Evolutionary conservation across 2,797 vertebrate genomes (phyloP).

Genomic region (Hypotaenidia okinawae): DNA sequence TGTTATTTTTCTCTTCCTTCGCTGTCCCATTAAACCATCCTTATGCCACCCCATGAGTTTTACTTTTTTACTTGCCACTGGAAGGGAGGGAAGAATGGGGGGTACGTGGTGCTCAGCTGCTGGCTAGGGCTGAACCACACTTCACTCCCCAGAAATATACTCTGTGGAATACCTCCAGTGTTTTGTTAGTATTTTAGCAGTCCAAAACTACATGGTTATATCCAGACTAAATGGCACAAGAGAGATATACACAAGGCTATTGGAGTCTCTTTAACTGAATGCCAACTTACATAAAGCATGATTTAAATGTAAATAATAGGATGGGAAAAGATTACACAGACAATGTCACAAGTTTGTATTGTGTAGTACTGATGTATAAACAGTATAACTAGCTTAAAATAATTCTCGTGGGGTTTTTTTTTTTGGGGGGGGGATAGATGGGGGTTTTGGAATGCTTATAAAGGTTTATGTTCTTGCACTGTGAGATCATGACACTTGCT

Average conservation of each 20-base stretch:
- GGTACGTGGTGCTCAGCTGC: too few relatives aligned
- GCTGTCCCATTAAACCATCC: too few relatives aligned
- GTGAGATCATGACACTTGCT: not conserved
- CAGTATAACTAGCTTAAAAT: not conserved
- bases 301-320: slow-evolving; percentile 38
- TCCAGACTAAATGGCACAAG: not conserved
- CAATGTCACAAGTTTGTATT: not conserved
- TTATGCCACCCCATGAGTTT: too few relatives aligned
- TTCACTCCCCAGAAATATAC: not conserved
- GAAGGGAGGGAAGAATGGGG: too few relatives aligned
- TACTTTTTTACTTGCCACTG: too few relatives aligned
- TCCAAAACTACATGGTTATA: not conserved
- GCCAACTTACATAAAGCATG: slow-evolving; percentile 19
- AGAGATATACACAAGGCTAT: not conserved
- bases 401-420: not conserved
- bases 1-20: too few relatives aligned
- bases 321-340: not conserved
- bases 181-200: slow-evolving; percentile 21
- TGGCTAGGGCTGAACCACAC: not conserved
- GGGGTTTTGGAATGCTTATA: not conserved
- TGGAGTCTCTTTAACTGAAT: not conserved
- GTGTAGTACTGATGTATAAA: slow-evolving; percentile 1
- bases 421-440: too few relatives aligned
- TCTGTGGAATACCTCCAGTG: not conserved
- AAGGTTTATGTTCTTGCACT: not conserved